phyloP scores from a whole-genome alignment of 2,888 invertebrate species.

The Ariolimax columbianus region DNA sequence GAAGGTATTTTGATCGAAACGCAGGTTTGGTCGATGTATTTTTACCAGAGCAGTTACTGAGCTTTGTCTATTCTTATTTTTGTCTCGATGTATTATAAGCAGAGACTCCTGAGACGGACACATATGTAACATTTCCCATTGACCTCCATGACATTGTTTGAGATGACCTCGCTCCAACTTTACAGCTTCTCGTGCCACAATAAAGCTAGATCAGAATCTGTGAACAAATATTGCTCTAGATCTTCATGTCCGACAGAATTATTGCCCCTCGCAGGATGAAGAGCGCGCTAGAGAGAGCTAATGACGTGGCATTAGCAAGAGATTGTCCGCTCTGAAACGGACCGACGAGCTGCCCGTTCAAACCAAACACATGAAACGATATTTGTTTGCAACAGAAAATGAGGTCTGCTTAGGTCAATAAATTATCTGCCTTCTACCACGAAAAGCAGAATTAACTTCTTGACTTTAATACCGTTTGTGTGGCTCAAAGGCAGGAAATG shows the following conservation, averaged over 20 bases:
- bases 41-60: too few species aligned
- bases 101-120: too few species aligned
- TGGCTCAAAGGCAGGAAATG: not conserved
- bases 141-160: not conserved
- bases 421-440: constrained; percentile 20
- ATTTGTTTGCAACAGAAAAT: constrained; percentile 33
- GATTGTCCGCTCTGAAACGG: constrained; percentile 20
- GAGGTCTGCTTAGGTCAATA: constrained; percentile 30
- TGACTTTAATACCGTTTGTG: constrained; percentile 32
- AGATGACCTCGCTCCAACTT: constrained; percentile 17
- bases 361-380: constrained; percentile 37
- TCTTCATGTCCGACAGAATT: constrained; percentile 48
- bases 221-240: constrained; percentile 42
- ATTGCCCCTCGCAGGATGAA: constrained; percentile 33
- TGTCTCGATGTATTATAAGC: too few species aligned
- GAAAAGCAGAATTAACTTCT: constrained; percentile 10
- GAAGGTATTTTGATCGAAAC: too few species aligned
- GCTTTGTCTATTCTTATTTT: too few species aligned
- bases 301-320: constrained; percentile 38
- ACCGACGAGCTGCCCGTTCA: not conserved
- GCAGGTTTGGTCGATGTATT: too few species aligned
- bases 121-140: not conserved
- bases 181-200: constrained; percentile 31
- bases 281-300: constrained; percentile 25
- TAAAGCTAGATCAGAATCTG: constrained; percentile 40